Conservation (phyloP, 1,140 invertebrate species). For the Teleopsis dalmanni region DNA sequence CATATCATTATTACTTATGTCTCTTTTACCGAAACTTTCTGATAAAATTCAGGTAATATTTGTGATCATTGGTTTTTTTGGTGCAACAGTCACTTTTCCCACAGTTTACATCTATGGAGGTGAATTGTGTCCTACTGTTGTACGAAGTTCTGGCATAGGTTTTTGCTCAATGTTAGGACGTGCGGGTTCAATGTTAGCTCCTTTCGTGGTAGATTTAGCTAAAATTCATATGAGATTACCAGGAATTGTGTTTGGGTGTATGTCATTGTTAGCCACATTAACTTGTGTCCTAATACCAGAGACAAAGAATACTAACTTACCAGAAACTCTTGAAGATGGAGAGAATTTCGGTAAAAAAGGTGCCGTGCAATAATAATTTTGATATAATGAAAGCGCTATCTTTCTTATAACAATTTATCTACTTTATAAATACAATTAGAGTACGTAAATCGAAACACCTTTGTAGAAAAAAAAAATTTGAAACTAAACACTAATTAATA, state of each 20-base stretch:
- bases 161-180: conserved; percentile 51
- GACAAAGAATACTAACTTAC: conserved; percentile 62
- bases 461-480: no score
- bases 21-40: conserved; percentile 41
- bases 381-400: no score
- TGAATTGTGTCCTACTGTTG: conserved; percentile 54
- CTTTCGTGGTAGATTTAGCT: conserved; percentile 47
- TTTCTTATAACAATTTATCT: no score
- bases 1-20: conserved; percentile 55
- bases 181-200: conserved; percentile 51
- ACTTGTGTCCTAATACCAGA: conserved; percentile 64
- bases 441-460: no score
- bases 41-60: conserved; percentile 11
- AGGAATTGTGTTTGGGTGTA: conserved; percentile 58
- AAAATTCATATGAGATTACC: conserved; percentile 49
- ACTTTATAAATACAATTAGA: no score
- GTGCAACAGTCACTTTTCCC: conserved; percentile 49
- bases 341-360: conserved; percentile 62
- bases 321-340: conserved; percentile 71
- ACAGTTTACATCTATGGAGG: conserved; percentile 53
- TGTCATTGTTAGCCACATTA: conserved; percentile 55
- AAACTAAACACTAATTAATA: no score
- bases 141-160: conserved; percentile 52
- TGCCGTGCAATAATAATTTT: conserved; percentile 12
- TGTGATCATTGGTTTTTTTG: conserved; percentile 29